Evolutionary conservation across 2,888 invertebrate genomes (phyloP), one percentile per base, ranked within the genome.

Genomic region (Erebia epiphron): DNA sequence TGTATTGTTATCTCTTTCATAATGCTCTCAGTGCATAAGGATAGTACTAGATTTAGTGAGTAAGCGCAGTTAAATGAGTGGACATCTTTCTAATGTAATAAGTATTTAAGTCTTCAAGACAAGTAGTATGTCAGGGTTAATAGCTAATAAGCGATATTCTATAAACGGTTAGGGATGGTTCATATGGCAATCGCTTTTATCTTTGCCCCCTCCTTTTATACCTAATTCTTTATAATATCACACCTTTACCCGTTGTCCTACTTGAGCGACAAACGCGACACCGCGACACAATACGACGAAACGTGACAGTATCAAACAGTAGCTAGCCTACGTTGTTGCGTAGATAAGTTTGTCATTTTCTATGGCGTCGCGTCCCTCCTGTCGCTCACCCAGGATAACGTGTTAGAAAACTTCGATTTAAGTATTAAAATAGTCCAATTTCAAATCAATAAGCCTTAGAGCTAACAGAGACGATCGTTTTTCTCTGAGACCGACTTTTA

Each of bases 111-210:
- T 74, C 68, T 73, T 43, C 71, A 73, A 69, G 67, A 71, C 71
- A 70, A 69, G 35, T 7, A 35, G 57, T 50, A 46, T 71, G 68
- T 75, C 75, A 75, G 75, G 75, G 73, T 73, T 71, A 67, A 71
- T 75, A 75, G 73, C 63, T 69, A 64, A 52, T 71, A 71, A 71
- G 71, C 62, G 70, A 67, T 56, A 67, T 61, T 66, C 54, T 70
- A 72, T 71, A 69, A 66, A 72, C 10, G 54, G 62, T 72, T 72
- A 72, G 67, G 50, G 67, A 54, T 57, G 56, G 61, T 69, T 54
- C 41, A 52, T 21, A 21, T 54, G 18, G 63, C 16, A 49, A 46
- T 14, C 16, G 18, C 58, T 58, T 50, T 58, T 35, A 14, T 54
- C 18, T 18, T 10, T 13, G 14, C 61, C 46, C 16, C 16, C 41